Evolutionary conservation across 2,113 vertebrate species (phyloP), one percentile per base, ranked within the genome.

Genomic region (Litocranius walleri): DNA sequence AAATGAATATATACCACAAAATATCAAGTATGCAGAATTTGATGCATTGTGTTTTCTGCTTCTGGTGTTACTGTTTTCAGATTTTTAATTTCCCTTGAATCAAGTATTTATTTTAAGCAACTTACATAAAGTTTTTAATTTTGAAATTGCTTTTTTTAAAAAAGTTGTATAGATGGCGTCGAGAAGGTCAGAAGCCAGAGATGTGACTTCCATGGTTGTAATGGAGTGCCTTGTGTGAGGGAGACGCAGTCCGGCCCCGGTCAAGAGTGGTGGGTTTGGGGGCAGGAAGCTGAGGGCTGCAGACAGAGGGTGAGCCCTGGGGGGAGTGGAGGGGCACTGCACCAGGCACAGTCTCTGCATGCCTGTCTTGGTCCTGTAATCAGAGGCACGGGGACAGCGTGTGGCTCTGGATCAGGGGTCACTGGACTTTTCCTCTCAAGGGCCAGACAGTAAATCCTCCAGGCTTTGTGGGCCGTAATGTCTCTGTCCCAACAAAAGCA

Each of bases 341-440:
- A 0, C 74, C 29, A 11, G 78, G 78, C 40, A 13, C 11, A 87
- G 83, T 48, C n/a, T 48, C 6, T 14, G 3, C 0, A 0, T 9
- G 17, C 52, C 81, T 48, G 62, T 30, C 36, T 45, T 12, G 8
- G 52, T 2, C 8, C 50, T 67, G 3, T 2, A 7, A 40, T 23
- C 43, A 83, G 88, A 48, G 59, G 2, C 15, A 2, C 4, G 3
- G 1, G 29, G 30, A 6, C 43, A 10, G 29, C 23, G 9, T 12
- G 15, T 59, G 33, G n/a, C 21, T 52, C 23, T 4, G 12, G 80
- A 59, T 67, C 27, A 25, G 52, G 23, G 45, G 17, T 50, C 50
- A 33, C 36, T 11, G 74, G 48, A 30, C 74, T 84, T 83, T 78
- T 30, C 48, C 57, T 56, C 13, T 50, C 4, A 59, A 94, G 48